Evolutionary conservation across 1,140 invertebrate genomes (phyloP), one percentile per base, ranked within the genome.

Genomic region (Drosophila ficusphila): DNA sequence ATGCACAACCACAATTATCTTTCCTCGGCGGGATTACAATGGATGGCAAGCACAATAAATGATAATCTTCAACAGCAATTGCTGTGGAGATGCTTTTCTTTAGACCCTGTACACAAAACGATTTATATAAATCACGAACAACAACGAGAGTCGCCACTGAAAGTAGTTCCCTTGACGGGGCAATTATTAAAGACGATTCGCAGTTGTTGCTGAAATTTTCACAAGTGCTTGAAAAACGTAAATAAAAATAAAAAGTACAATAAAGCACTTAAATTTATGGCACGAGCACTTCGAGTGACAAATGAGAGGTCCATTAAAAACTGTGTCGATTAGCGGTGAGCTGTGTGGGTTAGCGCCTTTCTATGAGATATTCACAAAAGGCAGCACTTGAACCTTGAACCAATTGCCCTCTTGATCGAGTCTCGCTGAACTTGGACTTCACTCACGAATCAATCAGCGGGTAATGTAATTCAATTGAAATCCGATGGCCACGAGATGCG

Each of bases 101-200:
- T 41, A 49, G 39, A 44, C 27, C 14, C 44, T 44, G 38, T 36
- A 23, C 65, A 52, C 56, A 65, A 68, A 67, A 52, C 72, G 33
- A 62, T 58, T 81, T 82, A 69, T 69, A 34, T 69, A 78, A 74
- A 36, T 41, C 38, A 65, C 41, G 27, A 67, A 34, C 33, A 64
- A 53, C 16, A 57, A 41, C 9, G 38, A 29, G 4, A 67, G 23
- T 31, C 33, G 36, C 11, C 33, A 12, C 19, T 36, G 16, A 31
- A 38, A 39, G 14, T 49, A 56, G 34, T 57, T 41, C 64, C 53
- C 42, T 52, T 56, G 53, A 46, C 18, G n/a, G 27, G 44, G 33
- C 54, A 53, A 57, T 81, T 76, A 69, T 60, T 64, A 11, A 36
- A 47, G 38, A 25, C 8, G 14, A 1, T 18, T 19, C 38, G 19